These are phyloP conservation scores for Hypomecis punctinalis DNA, from an alignment of 2,888 invertebrate genomes.

Conservation along the genomic window DNA sequence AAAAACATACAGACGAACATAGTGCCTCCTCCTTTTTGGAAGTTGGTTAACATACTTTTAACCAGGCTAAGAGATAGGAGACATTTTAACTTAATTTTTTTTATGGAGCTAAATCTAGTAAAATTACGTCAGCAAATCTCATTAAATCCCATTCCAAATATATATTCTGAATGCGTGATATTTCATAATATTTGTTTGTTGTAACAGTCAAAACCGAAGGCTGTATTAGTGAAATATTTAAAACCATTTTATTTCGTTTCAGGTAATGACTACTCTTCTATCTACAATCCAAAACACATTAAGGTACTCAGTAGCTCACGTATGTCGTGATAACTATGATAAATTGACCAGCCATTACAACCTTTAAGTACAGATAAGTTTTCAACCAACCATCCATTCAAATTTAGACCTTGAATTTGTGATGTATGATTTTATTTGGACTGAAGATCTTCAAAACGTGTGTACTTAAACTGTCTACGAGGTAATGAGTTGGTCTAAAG, in stretches of 20 bases:
- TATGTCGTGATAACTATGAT: constrained; percentile 38
- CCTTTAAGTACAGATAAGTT: constrained; percentile 30
- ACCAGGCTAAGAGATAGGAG: no score
- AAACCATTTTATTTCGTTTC: constrained; percentile 51
- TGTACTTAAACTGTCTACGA: constrained; percentile 30
- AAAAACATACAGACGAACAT: no score
- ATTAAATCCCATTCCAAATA: no score
- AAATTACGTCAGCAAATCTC: no score
- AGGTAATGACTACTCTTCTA: constrained; percentile 55
- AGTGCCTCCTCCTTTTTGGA: no score
- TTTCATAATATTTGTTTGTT: no score
- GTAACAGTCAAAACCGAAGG: no score
- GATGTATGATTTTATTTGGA: constrained; percentile 16
- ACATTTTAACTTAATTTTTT: no score
- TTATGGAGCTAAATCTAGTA: no score
- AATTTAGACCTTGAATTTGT: constrained; percentile 21
- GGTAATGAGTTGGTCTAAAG: constrained; percentile 46
- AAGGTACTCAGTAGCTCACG: constrained; percentile 37
- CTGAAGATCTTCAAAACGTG: constrained; percentile 12
- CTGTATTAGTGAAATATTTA: constrained; percentile 9
- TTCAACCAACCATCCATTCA: constrained; percentile 11
- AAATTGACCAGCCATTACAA: constrained; percentile 39
- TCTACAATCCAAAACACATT: constrained; percentile 37
- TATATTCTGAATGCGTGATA: no score
- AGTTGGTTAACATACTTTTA: no score